Evolutionary conservation across 1,140 invertebrate genomes (phyloP), one percentile per base, ranked within the genome.

Genomic region (Scaptomyza graminum): DNA sequence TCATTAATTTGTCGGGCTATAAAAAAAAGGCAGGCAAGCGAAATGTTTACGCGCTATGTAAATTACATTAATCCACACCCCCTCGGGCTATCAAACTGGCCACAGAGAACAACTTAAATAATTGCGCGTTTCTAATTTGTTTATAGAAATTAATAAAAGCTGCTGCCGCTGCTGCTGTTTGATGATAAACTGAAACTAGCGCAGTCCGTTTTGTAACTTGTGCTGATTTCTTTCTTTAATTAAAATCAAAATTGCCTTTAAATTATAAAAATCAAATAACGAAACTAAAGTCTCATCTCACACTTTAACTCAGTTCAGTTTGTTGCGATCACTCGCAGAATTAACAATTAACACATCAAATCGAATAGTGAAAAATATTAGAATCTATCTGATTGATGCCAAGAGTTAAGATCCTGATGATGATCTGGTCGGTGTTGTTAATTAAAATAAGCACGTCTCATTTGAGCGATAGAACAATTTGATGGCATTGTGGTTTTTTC

Each of bases 41-140:
- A 85, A 82, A 82, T 87, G 78, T 66, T 88, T 87, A 87, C 82
- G 83, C 82, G 82, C 69, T 69, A 18, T 75, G 59, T 68, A 41
- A 76, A 73, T 59, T 64, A 81, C 59, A 65, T 68, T 68, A 37
- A 31, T 18, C 15, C 18, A 3, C 0, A 15, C 25, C 22, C 25
- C 16, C 22, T 5, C 28, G 15, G 39, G 5, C 18, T n/a, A 25
- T 6, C 31, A 25, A 46, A 39, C 13, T n/a, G 7, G 43, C 1
- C n/a, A 15, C n/a, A 9, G 22, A 9, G 1, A 34, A 5, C 37
- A 55, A 49, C 46, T 59, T 47, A 31, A 51, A 60, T 55, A 72
- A 72, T 72, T 72, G 63, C 68, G 68, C 73, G 77, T 74, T 75
- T 77, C 61, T 84, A 87, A 81, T 84, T 84, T 84, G 81, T 84